Base-by-base conservation (phyloP, 2,888 invertebrate genomes). In the Drosophila nr. perissopoda region DNA sequence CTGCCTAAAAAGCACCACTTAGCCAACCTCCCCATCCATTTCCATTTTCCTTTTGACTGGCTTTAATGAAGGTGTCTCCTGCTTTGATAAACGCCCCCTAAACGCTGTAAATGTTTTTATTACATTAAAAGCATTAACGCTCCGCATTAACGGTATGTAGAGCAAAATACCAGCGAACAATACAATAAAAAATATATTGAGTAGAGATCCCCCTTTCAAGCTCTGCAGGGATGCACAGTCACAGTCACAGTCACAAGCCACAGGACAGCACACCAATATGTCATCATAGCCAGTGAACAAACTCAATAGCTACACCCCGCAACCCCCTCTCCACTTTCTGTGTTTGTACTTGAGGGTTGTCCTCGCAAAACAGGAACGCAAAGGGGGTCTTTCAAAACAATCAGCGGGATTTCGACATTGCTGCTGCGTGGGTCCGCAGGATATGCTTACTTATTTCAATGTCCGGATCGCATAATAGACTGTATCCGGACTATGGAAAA, bases 121-220 rank as follows among this genome's bases (percentile, higher is more conserved):
- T 89, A 85, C 90, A 88, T 88, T 88, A 88, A 89, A 88, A 88
- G 90, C 84, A 87, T 89, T 90, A 87, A 87, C 78, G 78, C 65
- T 65, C 67, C 40, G 49, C 80, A 87, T 87, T 85, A 83, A 86
- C 87, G 84, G 78, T 79, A 84, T 86, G 82, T 90, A 84, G 89
- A 82, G 83, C 85, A 83, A 65, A 88, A 70, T 76, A 81, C 78
- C 83, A 76, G 71, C 59, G 62, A 51, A 48, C 48, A 57, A 73
- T 49, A 79, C 75, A 79, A 73, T 72, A 63, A 67, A 36, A 56
- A 38, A 45, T 56, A 59, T 57, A 69, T 63, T 69, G 29, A 62
- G 51, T 27, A 42, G 36, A 54, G 29, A 48, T 36, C 52, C 51
- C 25, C 29, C 27, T 31, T 25, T 13, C 56, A 49, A 62, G 57